Evolutionary conservation across 2,888 invertebrate species (phyloP).

Genomic region (Odontocolon sp.): DNA sequence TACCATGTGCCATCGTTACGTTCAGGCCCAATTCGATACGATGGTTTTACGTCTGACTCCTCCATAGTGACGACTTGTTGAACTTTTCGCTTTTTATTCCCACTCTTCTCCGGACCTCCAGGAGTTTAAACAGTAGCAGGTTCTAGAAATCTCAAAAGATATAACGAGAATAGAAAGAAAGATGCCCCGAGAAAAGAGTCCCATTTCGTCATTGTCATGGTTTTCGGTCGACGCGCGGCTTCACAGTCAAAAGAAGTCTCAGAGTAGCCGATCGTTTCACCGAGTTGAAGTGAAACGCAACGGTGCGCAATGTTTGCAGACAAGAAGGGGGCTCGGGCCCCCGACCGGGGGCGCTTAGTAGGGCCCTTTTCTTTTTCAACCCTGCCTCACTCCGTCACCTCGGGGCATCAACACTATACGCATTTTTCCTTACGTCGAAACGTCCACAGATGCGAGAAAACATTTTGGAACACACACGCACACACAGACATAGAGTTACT

Average conservation of each 20-base stretch:
- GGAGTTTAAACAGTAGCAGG: conserved; percentile 44
- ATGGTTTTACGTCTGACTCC: conserved; percentile 74
- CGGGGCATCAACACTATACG: conserved; percentile 23
- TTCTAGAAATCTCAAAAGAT: conserved; percentile 24
- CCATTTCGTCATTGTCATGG: conserved; percentile 47
- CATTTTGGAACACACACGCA: conserved; percentile 7
- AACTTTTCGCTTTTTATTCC: conserved; percentile 39
- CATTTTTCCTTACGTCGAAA: conserved; percentile 54
- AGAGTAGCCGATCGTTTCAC: conserved; percentile 49
- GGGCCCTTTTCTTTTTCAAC: conserved; percentile 40
- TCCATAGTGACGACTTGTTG: conserved; percentile 63
- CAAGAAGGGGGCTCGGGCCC: conserved; percentile 71
- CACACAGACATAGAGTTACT: background rate
- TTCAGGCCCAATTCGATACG: conserved; percentile 71
- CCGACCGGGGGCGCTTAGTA: conserved; percentile 60
- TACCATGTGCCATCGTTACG: too few relatives aligned
- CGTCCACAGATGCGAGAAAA: conserved; percentile 35
- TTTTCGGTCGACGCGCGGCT: background rate
- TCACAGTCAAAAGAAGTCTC: conserved; percentile 26
- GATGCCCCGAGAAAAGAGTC: conserved; percentile 11
- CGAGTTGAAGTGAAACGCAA: conserved; percentile 37
- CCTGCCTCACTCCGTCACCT: conserved; percentile 52
- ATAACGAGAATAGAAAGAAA: conserved; percentile 14
- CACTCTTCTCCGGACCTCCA: conserved; percentile 35
- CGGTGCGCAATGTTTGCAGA: conserved; percentile 73